Percentiles rank a stretch among this genome's conserved stretches.
Conservation (phyloP, 2,888 invertebrate species). For the Boloria selene region DNA sequence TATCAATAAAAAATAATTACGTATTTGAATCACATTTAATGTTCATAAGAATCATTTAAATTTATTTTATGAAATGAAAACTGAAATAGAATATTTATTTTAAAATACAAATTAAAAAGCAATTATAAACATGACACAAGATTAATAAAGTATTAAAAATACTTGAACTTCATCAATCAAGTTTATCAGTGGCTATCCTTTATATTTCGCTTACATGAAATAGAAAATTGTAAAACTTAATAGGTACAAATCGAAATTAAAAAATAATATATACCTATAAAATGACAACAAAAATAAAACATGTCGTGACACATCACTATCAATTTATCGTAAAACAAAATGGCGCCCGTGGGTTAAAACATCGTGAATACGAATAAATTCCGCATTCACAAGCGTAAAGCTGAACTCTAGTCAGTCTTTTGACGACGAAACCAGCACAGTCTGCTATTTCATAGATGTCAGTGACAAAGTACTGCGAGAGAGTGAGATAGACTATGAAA, state of each 20-base stretch:
- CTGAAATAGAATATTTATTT: too few relatives aligned
- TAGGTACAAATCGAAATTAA: background rate
- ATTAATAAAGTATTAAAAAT: too few relatives aligned
- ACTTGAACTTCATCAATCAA: too few relatives aligned
- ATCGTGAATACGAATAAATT: constrained; percentile 67
- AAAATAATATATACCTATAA: background rate
- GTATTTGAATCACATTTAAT: too few relatives aligned
- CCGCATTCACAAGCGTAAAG: constrained; percentile 52
- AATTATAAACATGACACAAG: too few relatives aligned
- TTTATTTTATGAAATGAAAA: too few relatives aligned
- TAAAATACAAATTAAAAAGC: too few relatives aligned
- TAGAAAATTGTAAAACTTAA: too few relatives aligned
- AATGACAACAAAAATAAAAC: constrained; percentile 3
- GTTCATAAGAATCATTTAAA: too few relatives aligned
- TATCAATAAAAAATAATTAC: too few relatives aligned
- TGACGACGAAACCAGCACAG: constrained; percentile 47
- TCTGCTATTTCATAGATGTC: constrained; percentile 46
- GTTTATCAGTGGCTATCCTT: too few relatives aligned
- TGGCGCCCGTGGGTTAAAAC: constrained; percentile 55
- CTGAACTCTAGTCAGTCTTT: constrained; percentile 44
- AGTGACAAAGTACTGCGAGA: constrained; percentile 31
- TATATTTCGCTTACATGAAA: too few relatives aligned
- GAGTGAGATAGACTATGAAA: constrained; percentile 48
- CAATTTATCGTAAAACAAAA: constrained; percentile 48
- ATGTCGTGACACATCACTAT: constrained; percentile 3